Conservation (phyloP, 2,113 vertebrate species). For the Phylloscopus trochilus region DNA sequence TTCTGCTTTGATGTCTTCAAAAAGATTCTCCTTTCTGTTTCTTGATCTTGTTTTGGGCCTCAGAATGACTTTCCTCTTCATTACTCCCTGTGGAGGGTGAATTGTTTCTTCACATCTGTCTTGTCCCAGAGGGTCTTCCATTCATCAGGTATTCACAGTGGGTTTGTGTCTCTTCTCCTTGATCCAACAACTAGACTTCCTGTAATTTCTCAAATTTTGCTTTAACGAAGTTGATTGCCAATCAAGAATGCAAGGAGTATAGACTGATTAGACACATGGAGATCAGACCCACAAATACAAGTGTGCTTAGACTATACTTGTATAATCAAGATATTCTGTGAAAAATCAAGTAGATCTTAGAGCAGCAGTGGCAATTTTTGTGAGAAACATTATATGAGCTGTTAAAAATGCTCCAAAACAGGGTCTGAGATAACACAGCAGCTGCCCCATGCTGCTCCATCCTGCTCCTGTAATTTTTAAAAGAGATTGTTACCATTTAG, state of each 20-base stretch:
- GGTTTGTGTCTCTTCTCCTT: neutral
- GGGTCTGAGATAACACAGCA: neutral
- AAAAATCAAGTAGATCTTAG: neutral
- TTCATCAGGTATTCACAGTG: neutral
- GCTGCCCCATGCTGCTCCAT: neutral
- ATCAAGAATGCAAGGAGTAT: neutral
- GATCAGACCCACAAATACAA: neutral
- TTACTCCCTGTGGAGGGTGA: neutral
- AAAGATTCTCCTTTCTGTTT: neutral
- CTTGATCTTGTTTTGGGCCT: neutral
- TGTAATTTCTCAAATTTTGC: conserved; percentile 30
- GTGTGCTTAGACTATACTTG: conserved; percentile 3
- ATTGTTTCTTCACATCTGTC: neutral
- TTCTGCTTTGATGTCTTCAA: neutral
- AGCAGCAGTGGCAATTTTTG: neutral
- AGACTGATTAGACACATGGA: conserved; percentile 1
- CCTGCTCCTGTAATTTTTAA: neutral
- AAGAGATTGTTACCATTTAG: neutral
- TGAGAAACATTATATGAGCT: neutral
- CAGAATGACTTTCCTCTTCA: neutral
- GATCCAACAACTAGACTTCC: neutral
- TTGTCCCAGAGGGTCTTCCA: neutral
- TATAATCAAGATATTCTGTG: neutral
- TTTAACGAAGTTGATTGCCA: conserved; percentile 7
- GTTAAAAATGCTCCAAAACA: neutral